Conservation (phyloP, 2,113 vertebrate genomes). For the Helogale parvula region DNA sequence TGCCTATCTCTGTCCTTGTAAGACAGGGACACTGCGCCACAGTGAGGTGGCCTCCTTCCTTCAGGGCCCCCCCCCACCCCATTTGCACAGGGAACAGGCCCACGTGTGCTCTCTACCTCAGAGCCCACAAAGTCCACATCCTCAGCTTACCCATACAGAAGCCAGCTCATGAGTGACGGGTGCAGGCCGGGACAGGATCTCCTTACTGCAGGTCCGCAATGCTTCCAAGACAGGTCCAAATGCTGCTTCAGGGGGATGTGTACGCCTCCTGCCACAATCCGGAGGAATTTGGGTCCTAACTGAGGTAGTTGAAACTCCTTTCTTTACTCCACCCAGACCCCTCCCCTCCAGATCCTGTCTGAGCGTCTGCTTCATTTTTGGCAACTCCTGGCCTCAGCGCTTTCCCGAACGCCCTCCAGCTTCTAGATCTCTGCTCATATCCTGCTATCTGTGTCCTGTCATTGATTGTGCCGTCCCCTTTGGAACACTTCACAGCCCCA, state of each 20-base stretch:
- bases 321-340: neutral
- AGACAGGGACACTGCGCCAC: too few relatives aligned
- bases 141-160: neutral
- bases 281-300: neutral
- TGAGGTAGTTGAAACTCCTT: neutral
- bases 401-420: neutral
- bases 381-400: neutral
- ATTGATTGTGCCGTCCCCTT: neutral
- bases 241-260: neutral
- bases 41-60: neutral
- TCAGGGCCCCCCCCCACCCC: accelerated
- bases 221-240: neutral
- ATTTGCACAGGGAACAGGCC: neutral
- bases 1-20: neutral
- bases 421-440: neutral
- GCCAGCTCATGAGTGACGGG: accelerated
- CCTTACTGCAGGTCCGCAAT: neutral
- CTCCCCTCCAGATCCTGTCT: neutral
- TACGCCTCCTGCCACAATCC: neutral
- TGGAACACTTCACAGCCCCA: neutral
- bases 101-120: neutral
- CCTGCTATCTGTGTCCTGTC: neutral
- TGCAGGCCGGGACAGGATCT: neutral
- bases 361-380: neutral
- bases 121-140: neutral